Percentiles rank a stretch among this genome's conserved stretches.
phyloP scores from a whole-genome alignment of 2,113 vertebrate genomes.

The Phrynosoma platyrhinos region DNA sequence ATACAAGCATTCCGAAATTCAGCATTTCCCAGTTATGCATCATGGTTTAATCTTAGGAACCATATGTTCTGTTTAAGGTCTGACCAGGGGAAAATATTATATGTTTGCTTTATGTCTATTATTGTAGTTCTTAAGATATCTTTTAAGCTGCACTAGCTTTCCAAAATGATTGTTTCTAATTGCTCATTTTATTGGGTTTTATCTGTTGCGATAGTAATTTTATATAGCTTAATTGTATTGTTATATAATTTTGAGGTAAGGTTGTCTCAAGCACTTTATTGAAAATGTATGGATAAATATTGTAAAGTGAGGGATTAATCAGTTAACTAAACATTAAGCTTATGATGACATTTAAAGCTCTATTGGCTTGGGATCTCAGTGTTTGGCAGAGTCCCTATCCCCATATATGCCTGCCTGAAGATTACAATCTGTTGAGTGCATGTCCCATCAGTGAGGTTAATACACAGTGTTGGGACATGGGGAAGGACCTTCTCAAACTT shows the following conservation, averaged over 20 bases:
- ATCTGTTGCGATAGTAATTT: not conserved
- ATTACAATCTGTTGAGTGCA: no score
- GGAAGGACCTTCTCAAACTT: no score
- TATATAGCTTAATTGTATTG: not conserved
- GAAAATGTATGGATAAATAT: not conserved
- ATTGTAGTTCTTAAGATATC: not conserved
- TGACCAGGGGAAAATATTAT: not conserved
- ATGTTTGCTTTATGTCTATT: not conserved
- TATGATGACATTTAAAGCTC: no score
- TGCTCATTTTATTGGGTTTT: not conserved
- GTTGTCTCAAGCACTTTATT: not conserved
- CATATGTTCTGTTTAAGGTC: not conserved
- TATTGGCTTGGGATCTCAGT: no score
- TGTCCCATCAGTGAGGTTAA: no score
- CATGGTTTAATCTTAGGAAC: not conserved
- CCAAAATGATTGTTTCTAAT: not conserved
- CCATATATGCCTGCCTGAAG: no score
- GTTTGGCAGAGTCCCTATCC: no score
- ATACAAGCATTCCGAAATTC: slow-evolving; percentile 5
- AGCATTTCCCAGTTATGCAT: not conserved
- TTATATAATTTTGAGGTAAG: not conserved
- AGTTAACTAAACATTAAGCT: not conserved
- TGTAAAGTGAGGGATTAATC: not conserved
- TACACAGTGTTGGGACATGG: no score
- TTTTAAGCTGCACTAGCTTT: not conserved